Percentiles rank a stretch among this genome's conserved stretches.
These are phyloP conservation scores for Artemia sinica DNA, from an alignment of 2,888 invertebrate species.

Conservation along the genomic window DNA sequence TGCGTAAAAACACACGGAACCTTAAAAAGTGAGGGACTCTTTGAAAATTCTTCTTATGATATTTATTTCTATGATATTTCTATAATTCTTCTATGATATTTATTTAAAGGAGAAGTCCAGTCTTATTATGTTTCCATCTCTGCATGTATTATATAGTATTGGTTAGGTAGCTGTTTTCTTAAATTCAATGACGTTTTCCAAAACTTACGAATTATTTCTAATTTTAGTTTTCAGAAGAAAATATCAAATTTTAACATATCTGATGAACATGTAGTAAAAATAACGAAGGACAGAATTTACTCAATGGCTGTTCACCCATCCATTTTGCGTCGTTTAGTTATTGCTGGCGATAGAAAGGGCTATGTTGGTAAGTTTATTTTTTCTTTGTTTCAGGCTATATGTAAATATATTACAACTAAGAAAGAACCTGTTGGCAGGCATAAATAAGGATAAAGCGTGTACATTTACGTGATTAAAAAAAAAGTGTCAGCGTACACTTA, in stretches of 20 bases:
- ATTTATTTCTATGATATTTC: too few species aligned
- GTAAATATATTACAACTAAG: too few species aligned
- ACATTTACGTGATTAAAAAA: background rate
- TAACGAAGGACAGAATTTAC: constrained; percentile 30
- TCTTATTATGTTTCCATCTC: too few species aligned
- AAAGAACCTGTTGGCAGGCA: too few species aligned
- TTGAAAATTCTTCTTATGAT: too few species aligned
- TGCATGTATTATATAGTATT: too few species aligned
- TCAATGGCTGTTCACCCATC: constrained; percentile 32
- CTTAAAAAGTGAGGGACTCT: too few species aligned
- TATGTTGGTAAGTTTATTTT: constrained; percentile 27
- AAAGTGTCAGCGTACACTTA: constrained; percentile 16
- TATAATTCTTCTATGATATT: too few species aligned
- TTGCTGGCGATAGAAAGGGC: constrained; percentile 33
- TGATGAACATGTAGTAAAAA: constrained; percentile 29
- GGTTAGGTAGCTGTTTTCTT: too few species aligned
- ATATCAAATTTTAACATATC: constrained; percentile 25
- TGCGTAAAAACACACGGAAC: too few species aligned
- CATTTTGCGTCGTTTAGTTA: constrained; percentile 29
- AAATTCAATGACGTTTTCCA: too few species aligned
- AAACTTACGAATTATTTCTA: background rate
- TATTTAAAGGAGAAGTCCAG: too few species aligned
- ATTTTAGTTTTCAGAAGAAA: constrained; percentile 25
- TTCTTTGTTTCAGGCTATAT: background rate
- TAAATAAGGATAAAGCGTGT: background rate